Percentiles rank a stretch among this genome's conserved stretches.
Conservation (phyloP, 2,888 invertebrate genomes). For the Notodonta ziczac region DNA sequence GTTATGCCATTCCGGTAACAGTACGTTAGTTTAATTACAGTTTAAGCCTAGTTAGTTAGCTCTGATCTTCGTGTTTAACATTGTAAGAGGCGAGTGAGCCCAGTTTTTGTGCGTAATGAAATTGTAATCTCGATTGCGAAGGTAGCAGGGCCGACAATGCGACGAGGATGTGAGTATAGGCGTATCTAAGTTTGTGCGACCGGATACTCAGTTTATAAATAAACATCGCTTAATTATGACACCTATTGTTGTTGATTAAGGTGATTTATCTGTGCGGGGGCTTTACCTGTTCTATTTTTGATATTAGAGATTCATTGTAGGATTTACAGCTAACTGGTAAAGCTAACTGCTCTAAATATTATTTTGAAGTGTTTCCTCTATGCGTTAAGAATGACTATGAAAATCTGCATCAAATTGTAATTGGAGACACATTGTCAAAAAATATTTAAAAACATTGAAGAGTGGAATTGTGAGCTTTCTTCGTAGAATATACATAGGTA, state of each 20-base stretch:
- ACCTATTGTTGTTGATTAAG: constrained; percentile 45
- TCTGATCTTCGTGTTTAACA: constrained; percentile 70
- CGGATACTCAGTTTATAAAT: constrained; percentile 70
- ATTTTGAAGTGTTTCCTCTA: too few species aligned
- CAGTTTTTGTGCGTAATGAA: constrained; percentile 67
- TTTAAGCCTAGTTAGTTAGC: constrained; percentile 66
- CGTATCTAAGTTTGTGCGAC: constrained; percentile 33
- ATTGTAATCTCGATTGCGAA: constrained; percentile 57
- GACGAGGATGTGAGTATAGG: constrained; percentile 47
- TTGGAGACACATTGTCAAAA: too few species aligned
- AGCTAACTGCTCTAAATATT: too few species aligned
- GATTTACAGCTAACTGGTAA: background rate
- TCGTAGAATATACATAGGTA: too few species aligned
- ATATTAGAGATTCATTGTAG: constrained; percentile 27
- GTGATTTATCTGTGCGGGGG: constrained; percentile 34
- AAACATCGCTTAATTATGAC: constrained; percentile 47
- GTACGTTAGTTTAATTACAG: constrained; percentile 74
- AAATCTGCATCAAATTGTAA: too few species aligned
- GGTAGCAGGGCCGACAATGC: constrained; percentile 36
- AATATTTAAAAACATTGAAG: too few species aligned
- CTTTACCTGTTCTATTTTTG: constrained; percentile 35
- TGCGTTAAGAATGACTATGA: too few species aligned
- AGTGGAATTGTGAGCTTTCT: too few species aligned
- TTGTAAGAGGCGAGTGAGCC: constrained; percentile 61
- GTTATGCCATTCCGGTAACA: constrained; percentile 78